A percentile compares a stretch with the other conserved stretches of the same genome.
phyloP scores from a whole-genome alignment of 2,113 vertebrate species.

The Electrona antarctica region DNA sequence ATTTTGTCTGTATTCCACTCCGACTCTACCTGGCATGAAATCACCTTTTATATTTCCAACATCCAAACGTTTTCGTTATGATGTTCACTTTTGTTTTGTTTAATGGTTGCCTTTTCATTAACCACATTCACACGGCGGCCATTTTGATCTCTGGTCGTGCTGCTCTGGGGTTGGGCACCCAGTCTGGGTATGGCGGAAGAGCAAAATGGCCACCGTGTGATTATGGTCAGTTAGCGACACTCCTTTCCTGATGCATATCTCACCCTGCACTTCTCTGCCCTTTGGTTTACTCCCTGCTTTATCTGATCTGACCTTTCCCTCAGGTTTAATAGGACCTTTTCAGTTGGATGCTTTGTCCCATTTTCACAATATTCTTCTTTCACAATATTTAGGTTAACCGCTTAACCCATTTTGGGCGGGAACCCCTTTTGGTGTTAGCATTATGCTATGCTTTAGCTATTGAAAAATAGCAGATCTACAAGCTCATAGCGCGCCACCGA shows the following conservation, averaged over 20 bases:
- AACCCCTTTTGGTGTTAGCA: too few species aligned
- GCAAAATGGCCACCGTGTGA: background rate
- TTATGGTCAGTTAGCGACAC: background rate
- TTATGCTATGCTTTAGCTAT: too few species aligned
- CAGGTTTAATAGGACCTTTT: conserved; percentile 7
- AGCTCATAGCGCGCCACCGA: too few species aligned
- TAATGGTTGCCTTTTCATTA: background rate
- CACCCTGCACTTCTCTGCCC: conserved; percentile 22
- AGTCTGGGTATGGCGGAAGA: background rate
- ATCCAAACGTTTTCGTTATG: conserved; percentile 9
- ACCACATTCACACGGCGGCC: too few species aligned
- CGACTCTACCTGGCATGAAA: conserved; percentile 16
- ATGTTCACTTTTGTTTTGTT: conserved; percentile 2
- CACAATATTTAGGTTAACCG: too few species aligned
- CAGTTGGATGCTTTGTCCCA: background rate
- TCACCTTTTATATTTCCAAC: conserved; percentile 30
- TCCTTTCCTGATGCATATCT: background rate
- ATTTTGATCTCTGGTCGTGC: too few species aligned
- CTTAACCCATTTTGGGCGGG: too few species aligned
- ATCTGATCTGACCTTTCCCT: background rate
- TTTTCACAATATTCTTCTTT: too few species aligned
- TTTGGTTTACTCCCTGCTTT: conserved; percentile 6
- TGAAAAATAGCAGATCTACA: too few species aligned
- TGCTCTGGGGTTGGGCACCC: too few species aligned
- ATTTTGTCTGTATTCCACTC: too few species aligned